These are phyloP conservation scores for Tursiops truncatus DNA, from an alignment of 2,113 vertebrate species.

Conservation along the genomic window DNA sequence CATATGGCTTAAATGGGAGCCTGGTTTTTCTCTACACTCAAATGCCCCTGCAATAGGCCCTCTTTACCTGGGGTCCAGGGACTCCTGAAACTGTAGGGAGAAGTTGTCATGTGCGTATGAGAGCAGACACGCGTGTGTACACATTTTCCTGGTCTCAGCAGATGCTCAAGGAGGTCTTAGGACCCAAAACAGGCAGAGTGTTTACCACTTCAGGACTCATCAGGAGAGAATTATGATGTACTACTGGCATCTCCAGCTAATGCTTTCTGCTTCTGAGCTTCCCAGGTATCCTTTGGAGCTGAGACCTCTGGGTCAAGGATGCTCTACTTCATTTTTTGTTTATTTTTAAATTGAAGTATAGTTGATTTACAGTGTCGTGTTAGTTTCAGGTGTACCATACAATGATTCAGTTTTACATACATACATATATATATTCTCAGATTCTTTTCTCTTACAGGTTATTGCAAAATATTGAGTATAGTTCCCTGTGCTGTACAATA, in stretches of 20 bases:
- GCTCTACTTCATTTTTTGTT: neutral
- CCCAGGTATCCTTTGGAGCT: neutral
- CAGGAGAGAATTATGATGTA: neutral
- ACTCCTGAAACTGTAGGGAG: neutral
- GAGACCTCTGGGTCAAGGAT: neutral
- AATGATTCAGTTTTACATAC: neutral
- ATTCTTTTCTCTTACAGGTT: neutral
- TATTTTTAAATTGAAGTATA: neutral
- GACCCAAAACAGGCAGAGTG: neutral
- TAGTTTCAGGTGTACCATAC: neutral
- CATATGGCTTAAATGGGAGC: too few species aligned
- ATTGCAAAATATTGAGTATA: neutral
- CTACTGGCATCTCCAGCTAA: too few species aligned
- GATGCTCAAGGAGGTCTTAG: neutral
- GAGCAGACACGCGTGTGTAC: fast-evolving
- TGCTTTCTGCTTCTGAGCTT: neutral
- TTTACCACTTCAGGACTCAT: too few species aligned
- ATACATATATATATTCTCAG: neutral
- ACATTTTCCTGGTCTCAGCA: neutral
- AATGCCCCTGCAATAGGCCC: neutral
- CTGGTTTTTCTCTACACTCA: neutral
- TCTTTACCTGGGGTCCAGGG: fast-evolving
- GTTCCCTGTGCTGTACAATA: neutral
- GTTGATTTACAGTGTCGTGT: neutral
- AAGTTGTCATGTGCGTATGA: neutral